Evolutionary conservation across 2,888 invertebrate species (phyloP), one percentile per base, ranked within the genome.

Genomic region (Phanerotoma sp.): DNA sequence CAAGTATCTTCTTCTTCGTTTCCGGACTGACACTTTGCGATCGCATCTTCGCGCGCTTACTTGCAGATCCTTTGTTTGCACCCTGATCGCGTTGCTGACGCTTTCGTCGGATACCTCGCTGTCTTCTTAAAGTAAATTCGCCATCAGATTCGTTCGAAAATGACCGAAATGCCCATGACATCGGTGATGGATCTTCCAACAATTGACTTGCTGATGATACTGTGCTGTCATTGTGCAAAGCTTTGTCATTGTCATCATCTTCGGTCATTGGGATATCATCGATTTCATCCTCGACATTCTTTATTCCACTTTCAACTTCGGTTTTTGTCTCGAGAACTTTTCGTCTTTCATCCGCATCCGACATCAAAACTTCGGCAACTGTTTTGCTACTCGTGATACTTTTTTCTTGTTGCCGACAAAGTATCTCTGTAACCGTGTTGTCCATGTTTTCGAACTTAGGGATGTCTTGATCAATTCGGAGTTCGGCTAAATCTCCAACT

Each of bases 191-290:
- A 49, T 77, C 71, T 48, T 77, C 77, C 20, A 77, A 50, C 0
- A 77, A 67, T 51, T 77, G 77, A 60, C 77, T 75, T 3, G 76
- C 77, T 48, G 77, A 77, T 1, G 73, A 75, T 1, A 77, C 68
- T 4, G 74, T 74, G 52, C 77, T 77, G 54, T 77, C 74, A 61
- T 75, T 77, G 56, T 73, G 74, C 10, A 56, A 44, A 0, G 65
- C 61, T 32, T 62, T 60, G 10, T 50, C 62, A 4, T 66, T 63
- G 10, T 63, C 58, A n/a, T 58, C 57, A 35, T 48, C 22, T 15
- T 67, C 69, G 4, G 40, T 52, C 49, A 67, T 66, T 32, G 65
- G 62, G 51, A 73, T 72, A 55, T 73, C 28, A 38, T 18, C 13
- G 40, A 50, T 15, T 16, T 33, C 20, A 50, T 54, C 15, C 38